These are phyloP conservation scores for Nomada hirtipes DNA, from an alignment of 2,888 invertebrate species.

Conservation along the genomic window DNA sequence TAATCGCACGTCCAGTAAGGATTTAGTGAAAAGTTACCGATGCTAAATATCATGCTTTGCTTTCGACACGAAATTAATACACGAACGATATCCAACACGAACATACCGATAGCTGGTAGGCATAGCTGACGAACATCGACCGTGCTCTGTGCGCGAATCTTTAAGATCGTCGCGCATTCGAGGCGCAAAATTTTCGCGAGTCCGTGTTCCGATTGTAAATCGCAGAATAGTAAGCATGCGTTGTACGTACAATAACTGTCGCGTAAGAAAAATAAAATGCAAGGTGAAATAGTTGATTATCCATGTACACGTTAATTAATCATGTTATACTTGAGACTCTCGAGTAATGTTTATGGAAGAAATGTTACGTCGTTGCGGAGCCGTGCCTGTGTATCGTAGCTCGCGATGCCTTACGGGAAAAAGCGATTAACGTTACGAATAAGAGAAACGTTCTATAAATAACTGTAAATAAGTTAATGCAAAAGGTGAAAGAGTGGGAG, in stretches of 20 bases:
- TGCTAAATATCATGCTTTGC: conserved; percentile 48
- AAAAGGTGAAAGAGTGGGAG: conserved; percentile 33
- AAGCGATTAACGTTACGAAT: conserved; percentile 24
- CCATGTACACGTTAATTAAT: conserved; percentile 46
- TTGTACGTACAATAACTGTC: conserved; percentile 23
- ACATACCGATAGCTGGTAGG: conserved; percentile 64
- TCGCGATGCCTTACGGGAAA: not conserved
- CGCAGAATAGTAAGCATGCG: not conserved
- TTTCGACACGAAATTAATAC: conserved; percentile 36
- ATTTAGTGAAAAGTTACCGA: not conserved
- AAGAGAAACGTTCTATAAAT: conserved; percentile 47
- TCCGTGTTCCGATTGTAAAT: conserved; percentile 31
- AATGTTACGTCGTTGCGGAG: conserved; percentile 66
- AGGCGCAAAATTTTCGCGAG: conserved; percentile 51
- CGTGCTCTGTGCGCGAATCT: conserved; percentile 57
- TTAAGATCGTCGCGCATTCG: conserved; percentile 54
- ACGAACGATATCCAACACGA: conserved; percentile 52
- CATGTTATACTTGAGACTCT: conserved; percentile 67
- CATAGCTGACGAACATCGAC: conserved; percentile 62
- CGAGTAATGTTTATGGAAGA: conserved; percentile 71
- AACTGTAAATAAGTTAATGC: conserved; percentile 63
- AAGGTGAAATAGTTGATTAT: conserved; percentile 40
- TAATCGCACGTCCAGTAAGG: not conserved
- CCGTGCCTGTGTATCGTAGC: conserved; percentile 22
- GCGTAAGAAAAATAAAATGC: not conserved